Evolutionary conservation across 1,140 invertebrate genomes (phyloP).

Genomic region (Mizuhopecten yessoensis): DNA sequence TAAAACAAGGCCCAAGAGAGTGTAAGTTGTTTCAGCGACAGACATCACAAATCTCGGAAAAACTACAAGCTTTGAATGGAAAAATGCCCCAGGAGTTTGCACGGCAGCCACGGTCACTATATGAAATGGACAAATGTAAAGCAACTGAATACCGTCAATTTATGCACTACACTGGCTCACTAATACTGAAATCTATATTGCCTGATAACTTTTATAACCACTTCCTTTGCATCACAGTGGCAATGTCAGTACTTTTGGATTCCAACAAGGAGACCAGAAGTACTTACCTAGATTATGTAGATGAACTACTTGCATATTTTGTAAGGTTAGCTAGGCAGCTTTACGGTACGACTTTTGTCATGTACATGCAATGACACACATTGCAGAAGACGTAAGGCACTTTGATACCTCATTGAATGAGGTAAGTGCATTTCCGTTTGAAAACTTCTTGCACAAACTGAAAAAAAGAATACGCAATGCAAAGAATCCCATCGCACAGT

Average conservation of each 20-base stretch:
- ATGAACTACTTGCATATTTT: background rate
- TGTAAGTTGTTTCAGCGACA: constrained; percentile 55
- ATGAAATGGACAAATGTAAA: constrained; percentile 54
- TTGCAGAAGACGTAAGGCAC: background rate
- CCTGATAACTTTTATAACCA: background rate
- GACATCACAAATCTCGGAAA: background rate
- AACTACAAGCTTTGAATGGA: background rate
- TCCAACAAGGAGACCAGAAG: background rate
- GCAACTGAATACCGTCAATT: constrained; percentile 47
- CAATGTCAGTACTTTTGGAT: background rate
- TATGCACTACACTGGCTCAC: background rate
- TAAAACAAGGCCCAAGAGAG: constrained; percentile 52
- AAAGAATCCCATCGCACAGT: constrained; percentile 46
- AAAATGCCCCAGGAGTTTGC: constrained; percentile 58
- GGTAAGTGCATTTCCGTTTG: constrained; percentile 41
- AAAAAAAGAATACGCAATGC: constrained; percentile 41
- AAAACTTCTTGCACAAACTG: constrained; percentile 44
- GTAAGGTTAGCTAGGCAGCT: background rate
- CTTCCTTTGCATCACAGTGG: background rate
- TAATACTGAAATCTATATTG: background rate
- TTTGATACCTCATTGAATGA: constrained; percentile 42
- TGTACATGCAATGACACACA: background rate
- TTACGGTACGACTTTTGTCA: background rate
- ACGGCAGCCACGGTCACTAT: constrained; percentile 50
- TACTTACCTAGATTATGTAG: background rate